Base-by-base conservation (phyloP, 2,888 invertebrate species). In the Drosophila infuscata region DNA sequence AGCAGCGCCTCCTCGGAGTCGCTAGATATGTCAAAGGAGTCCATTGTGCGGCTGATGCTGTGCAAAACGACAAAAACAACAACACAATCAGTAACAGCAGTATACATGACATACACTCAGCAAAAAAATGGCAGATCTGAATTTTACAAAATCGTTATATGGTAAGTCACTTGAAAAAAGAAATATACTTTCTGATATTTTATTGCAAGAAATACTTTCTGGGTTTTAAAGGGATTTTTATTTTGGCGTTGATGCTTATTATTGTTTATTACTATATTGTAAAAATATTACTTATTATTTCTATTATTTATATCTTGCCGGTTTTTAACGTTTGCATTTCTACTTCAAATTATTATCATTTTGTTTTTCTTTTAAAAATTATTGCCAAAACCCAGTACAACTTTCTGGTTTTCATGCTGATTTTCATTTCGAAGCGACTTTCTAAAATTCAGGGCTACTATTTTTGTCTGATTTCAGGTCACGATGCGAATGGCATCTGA, bases 1-100 rank as follows among this genome's bases (percentile, higher is more conserved):
- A 93, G 92, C 65, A 93, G 83, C 52, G 92, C 92, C 82, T 92
- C 92, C 76, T 93, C 93, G 59, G 93, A 93, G 82, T 93, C 93
- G 90, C 93, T 93, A 75, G 92, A 93, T 88, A 93, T 91, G 86
- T 93, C 93, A 82, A 93, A 93, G 87, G 93, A 93, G 88, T 93
- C 93, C 91, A 92, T 92, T 90, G 92, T 92, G 80, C 93, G 92
- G 82, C 90, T 92, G 78, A 89, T 84, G 82, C 92, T 92, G 70
- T 71, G 67, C 69, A 60, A 66, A 68, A 65, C 76, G 76, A 79
- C 63, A 79, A 79, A 12, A 68, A 79, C 72, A 79, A 79, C 66
- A 25, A 46, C 76, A 71, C 48, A 66, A 59, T 57, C 25, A 46
- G 25, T 46, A 8, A 25, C 46, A 46, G 56, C 46, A 29, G 59